phyloP scores from a whole-genome alignment of 2,888 invertebrate species.

The Heliconius sara region DNA sequence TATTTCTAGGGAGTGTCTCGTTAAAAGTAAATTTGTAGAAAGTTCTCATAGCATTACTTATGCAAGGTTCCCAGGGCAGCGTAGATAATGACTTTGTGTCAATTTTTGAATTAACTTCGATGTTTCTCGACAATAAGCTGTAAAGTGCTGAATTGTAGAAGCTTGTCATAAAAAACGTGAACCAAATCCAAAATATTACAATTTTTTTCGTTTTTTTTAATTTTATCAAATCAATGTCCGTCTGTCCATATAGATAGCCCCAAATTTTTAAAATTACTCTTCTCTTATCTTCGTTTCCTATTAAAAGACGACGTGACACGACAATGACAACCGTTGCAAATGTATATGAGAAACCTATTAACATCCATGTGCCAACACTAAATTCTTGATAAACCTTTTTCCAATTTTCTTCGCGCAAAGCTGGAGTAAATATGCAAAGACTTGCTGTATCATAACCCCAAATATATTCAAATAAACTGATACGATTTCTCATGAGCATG shows the following conservation, averaged over 20 bases:
- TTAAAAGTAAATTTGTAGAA: constrained; percentile 60
- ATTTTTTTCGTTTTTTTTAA: constrained; percentile 56
- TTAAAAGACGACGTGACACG: constrained; percentile 42
- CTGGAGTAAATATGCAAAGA: constrained; percentile 58
- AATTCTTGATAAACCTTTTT: constrained; percentile 63
- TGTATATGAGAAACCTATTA: constrained; percentile 55
- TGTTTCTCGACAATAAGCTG: constrained; percentile 59
- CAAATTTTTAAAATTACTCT: constrained; percentile 57
- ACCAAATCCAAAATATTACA: constrained; percentile 65
- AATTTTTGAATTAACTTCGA: constrained; percentile 48
- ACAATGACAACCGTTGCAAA: constrained; percentile 49
- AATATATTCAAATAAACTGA: constrained; percentile 62
- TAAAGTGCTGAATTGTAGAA: constrained; percentile 68
- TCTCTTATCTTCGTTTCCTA: constrained; percentile 47
- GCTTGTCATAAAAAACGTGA: constrained; percentile 63
- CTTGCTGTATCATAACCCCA: constrained; percentile 61
- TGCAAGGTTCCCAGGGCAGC: constrained; percentile 59
- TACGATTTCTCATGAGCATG: constrained; percentile 60
- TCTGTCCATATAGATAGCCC: constrained; percentile 62
- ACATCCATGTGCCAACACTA: constrained; percentile 57
- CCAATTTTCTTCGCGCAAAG: constrained; percentile 56
- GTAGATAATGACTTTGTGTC: constrained; percentile 51
- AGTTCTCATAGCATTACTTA: constrained; percentile 54
- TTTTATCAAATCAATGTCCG: constrained; percentile 54
- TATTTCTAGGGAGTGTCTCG: constrained; percentile 54